Percentiles rank a stretch among this genome's conserved stretches.
Evolutionary conservation across 2,888 invertebrate genomes (phyloP).

Genomic region (Heterodera filipjevi): DNA sequence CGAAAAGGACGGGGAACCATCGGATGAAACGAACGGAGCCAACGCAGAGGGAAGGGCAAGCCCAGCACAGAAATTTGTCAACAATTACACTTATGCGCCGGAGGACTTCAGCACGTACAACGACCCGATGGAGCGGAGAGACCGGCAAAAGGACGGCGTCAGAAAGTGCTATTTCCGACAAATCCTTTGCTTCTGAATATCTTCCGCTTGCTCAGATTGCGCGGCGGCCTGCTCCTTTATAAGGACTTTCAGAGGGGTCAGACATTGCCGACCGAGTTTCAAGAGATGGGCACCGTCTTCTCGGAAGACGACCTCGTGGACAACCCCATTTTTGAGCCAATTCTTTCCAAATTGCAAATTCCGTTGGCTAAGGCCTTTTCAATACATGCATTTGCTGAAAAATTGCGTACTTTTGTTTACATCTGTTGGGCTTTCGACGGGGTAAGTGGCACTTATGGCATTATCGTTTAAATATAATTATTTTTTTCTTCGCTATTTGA

Average conservation of each 20-base stretch:
- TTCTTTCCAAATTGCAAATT: slow-evolving; percentile 18
- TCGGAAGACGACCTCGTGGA: slow-evolving; percentile 17
- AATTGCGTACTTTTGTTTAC: slow-evolving; percentile 19
- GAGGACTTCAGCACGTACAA: slow-evolving; percentile 34
- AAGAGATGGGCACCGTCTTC: slow-evolving; percentile 25
- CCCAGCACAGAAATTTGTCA: slow-evolving; percentile 26
- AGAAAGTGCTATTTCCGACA: slow-evolving; percentile 21
- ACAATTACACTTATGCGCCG: slow-evolving; percentile 26
- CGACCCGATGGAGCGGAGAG: slow-evolving; percentile 29
- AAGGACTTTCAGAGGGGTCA: slow-evolving; percentile 30
- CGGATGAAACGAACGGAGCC: background rate
- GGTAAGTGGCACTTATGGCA: background rate
- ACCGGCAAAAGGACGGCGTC: slow-evolving; percentile 22
- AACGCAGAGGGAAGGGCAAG: background rate
- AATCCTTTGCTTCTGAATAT: background rate
- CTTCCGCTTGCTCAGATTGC: slow-evolving; percentile 13
- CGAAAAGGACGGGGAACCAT: slow-evolving; percentile 4
- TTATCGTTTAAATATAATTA: no score
- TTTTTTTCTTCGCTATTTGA: background rate
- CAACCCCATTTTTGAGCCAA: slow-evolving; percentile 18
- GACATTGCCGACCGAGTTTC: slow-evolving; percentile 22
- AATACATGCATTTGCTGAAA: slow-evolving; percentile 18
- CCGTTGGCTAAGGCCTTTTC: background rate
- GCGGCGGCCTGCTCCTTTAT: slow-evolving; percentile 32
- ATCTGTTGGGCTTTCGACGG: slow-evolving; percentile 30